Evolutionary conservation across 2,113 vertebrate genomes (phyloP).

Genomic region (Myanophis thanlyinensis): DNA sequence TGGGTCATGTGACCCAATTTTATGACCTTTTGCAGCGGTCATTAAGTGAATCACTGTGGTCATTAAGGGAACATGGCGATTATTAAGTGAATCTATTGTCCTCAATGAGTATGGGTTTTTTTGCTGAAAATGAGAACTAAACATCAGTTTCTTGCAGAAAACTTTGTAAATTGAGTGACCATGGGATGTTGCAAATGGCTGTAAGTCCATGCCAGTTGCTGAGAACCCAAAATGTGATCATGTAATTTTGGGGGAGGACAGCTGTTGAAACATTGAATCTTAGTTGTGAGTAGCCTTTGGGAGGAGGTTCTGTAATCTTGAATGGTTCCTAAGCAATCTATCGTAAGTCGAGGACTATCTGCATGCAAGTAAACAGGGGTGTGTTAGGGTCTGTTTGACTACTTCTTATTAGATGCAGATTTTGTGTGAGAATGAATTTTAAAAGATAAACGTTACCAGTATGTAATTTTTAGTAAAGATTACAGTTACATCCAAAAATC

Average conservation of each 20-base stretch:
- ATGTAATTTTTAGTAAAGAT: not conserved
- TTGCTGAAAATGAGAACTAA: not conserved
- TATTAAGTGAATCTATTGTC: not conserved
- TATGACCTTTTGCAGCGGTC: not conserved
- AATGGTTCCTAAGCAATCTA: not conserved
- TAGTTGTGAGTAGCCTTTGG: not conserved
- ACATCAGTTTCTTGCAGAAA: not conserved
- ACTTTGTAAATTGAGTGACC: not conserved
- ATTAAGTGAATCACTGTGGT: not conserved
- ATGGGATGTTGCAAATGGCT: not conserved
- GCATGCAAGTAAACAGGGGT: not conserved
- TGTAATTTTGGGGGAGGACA: not conserved
- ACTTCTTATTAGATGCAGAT: constrained; percentile 3
- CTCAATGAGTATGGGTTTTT: not conserved
- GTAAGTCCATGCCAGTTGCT: not conserved
- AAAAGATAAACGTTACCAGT: not conserved
- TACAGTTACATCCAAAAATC: not conserved
- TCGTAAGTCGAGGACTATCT: not conserved
- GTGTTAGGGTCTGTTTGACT: not conserved
- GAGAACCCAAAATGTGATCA: not conserved
- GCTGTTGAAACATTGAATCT: not conserved
- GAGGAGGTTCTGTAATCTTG: not conserved
- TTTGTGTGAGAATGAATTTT: not conserved
- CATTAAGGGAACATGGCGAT: not conserved
- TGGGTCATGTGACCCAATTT: not conserved